phyloP scores from a whole-genome alignment of 2,797 vertebrate genomes.

The Cottoperca gobio region DNA sequence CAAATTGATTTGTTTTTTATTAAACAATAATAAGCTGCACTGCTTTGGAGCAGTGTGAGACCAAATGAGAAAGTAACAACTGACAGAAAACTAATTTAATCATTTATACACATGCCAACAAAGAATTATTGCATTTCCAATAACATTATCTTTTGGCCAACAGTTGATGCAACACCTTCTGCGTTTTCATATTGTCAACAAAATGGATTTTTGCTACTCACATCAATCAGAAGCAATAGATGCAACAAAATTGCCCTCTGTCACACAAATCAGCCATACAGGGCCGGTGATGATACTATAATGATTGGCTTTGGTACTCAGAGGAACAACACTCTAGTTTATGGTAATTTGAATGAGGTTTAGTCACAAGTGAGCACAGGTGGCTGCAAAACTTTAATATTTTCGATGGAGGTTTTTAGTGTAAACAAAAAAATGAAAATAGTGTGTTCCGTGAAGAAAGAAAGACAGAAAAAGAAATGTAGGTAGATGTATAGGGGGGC shows the following conservation, averaged over 20 bases:
- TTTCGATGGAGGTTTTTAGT: constrained; percentile 10
- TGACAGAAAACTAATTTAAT: constrained; percentile 50
- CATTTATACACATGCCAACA: constrained; percentile 17
- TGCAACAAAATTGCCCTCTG: constrained; percentile 26
- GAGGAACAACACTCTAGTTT: constrained; percentile 24
- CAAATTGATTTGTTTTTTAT: constrained; percentile 42
- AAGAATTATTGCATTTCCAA: constrained; percentile 45
- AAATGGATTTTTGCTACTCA: constrained; percentile 39
- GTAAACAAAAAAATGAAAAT: constrained; percentile 7
- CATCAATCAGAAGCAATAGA: constrained; percentile 40
- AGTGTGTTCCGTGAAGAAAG: not conserved
- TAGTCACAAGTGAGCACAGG: constrained; percentile 37
- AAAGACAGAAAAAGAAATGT: not conserved
- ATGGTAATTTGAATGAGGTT: constrained; percentile 23
- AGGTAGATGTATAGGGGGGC: not conserved
- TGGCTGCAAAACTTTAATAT: constrained; percentile 24
- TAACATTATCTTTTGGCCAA: constrained; percentile 28
- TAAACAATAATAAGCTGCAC: constrained; percentile 47
- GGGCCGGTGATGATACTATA: constrained; percentile 27
- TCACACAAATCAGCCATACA: constrained; percentile 27
- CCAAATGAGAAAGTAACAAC: constrained; percentile 45
- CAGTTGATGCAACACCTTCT: constrained; percentile 8
- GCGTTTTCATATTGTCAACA: constrained; percentile 28
- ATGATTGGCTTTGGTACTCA: constrained; percentile 40
- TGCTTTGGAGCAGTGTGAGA: constrained; percentile 21